These are phyloP conservation scores for Ectemnius lituratus DNA, from an alignment of 2,888 invertebrate genomes.

Conservation along the genomic window DNA sequence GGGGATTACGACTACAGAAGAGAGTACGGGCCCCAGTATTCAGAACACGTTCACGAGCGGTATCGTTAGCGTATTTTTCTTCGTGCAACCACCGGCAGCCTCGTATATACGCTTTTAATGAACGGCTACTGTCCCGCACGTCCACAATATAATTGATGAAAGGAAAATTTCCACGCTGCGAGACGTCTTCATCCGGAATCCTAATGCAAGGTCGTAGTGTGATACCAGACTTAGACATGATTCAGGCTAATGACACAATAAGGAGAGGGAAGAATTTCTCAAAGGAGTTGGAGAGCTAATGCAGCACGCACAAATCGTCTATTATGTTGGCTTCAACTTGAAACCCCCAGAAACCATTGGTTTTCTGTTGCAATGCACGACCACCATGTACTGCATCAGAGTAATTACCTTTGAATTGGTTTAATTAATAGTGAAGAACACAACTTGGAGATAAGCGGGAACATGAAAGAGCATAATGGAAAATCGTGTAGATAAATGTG, in stretches of 20 bases:
- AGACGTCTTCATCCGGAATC: conserved; percentile 55
- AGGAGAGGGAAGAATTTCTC: too few relatives aligned
- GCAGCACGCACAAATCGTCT: too few relatives aligned
- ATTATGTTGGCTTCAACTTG: too few relatives aligned
- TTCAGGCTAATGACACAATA: too few relatives aligned
- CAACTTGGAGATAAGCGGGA: too few relatives aligned
- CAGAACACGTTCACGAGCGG: conserved; percentile 66
- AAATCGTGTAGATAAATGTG: neutral
- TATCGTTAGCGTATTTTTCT: conserved; percentile 74
- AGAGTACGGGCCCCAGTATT: conserved; percentile 53
- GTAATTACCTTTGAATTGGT: too few relatives aligned
- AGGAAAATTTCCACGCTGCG: conserved; percentile 54
- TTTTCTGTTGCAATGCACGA: too few relatives aligned
- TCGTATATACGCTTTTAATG: conserved; percentile 69
- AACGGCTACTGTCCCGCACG: conserved; percentile 68
- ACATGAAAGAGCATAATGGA: neutral
- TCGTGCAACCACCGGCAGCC: conserved; percentile 57
- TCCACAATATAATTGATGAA: conserved; percentile 61
- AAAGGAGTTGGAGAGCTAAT: too few relatives aligned
- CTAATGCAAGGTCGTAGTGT: conserved; percentile 15
- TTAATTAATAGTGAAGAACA: too few relatives aligned
- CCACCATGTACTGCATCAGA: too few relatives aligned
- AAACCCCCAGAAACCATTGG: too few relatives aligned
- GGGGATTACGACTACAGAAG: conserved; percentile 63
- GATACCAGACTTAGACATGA: too few relatives aligned